phyloP scores from a whole-genome alignment of 2,113 vertebrate species.

The Grammomys surdaster region DNA sequence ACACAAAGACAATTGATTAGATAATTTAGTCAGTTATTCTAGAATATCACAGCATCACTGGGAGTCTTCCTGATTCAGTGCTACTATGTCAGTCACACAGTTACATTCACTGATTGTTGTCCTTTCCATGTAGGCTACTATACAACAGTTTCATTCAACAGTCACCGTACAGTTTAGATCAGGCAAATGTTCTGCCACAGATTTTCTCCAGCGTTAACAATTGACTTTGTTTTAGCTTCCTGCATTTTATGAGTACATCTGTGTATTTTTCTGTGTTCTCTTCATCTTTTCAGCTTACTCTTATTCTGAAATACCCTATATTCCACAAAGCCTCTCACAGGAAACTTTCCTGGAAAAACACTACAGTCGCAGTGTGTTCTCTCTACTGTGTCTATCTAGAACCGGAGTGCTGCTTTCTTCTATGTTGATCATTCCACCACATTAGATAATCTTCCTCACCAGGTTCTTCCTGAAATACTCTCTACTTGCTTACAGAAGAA shows the following conservation, averaged over 20 bases:
- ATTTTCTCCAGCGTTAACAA: not conserved
- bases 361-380: fast-evolving
- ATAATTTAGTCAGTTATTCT: not conserved
- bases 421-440: not conserved
- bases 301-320: not conserved
- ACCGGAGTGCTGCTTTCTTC: not conserved
- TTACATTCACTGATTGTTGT: not conserved
- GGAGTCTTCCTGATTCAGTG: not conserved
- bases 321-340: not conserved
- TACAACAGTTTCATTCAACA: not conserved
- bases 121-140: not conserved
- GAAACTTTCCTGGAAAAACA: not conserved
- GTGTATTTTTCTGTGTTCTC: too few species aligned
- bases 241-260: not conserved
- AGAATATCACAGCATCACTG: not conserved
- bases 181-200: not conserved
- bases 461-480: not conserved
- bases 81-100: not conserved
- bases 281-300: not conserved
- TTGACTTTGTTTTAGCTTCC: not conserved
- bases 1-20: not conserved
- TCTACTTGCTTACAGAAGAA: not conserved
- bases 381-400: not conserved
- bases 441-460: too few species aligned
- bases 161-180: not conserved